A percentile compares a stretch with the other conserved stretches of the same genome.
Conservation (phyloP, 2,888 invertebrate genomes). For the Mesorhabditis belari region DNA sequence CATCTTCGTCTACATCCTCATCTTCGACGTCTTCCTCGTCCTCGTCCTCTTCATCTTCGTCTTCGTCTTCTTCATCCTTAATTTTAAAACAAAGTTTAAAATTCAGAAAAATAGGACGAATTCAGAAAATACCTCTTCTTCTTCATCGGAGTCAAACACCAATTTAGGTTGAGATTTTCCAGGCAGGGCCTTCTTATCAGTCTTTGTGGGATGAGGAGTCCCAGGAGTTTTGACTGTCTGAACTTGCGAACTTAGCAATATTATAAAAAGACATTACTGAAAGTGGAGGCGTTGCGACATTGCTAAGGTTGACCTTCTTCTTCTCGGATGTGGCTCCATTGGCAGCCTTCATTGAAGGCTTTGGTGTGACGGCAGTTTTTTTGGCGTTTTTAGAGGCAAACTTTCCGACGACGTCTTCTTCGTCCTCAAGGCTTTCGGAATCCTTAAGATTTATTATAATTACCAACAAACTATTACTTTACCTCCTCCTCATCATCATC, state of each 20-base stretch:
- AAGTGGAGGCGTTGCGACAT: conserved; percentile 26
- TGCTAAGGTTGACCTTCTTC: conserved; percentile 26
- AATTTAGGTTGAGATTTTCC: conserved; percentile 18
- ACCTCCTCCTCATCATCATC: conserved; percentile 15
- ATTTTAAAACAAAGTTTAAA: not conserved
- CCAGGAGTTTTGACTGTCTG: conserved; percentile 26
- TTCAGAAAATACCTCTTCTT: conserved; percentile 9
- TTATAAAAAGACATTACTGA: conserved; percentile 7
- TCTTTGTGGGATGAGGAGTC: conserved; percentile 31
- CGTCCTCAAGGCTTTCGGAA: conserved; percentile 12
- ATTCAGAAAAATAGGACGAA: not conserved
- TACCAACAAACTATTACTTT: conserved; percentile 2
- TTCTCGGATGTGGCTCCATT: conserved; percentile 15
- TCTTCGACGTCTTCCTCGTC: conserved; percentile 10
- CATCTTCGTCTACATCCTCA: conserved; percentile 10
- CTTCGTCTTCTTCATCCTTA: conserved; percentile 17
- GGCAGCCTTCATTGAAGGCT: conserved; percentile 17
- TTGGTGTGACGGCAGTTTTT: conserved; percentile 12
- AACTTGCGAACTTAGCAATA: not conserved
- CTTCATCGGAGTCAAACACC: conserved; percentile 24
- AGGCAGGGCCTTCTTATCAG: conserved; percentile 1
- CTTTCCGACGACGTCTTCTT: conserved; percentile 12
- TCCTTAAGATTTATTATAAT: conserved; percentile 1
- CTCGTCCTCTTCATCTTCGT: conserved; percentile 26
- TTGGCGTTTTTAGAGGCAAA: conserved; percentile 1